phyloP scores from a whole-genome alignment of 1,140 invertebrate genomes.

The Dolichoris vasculosae region DNA sequence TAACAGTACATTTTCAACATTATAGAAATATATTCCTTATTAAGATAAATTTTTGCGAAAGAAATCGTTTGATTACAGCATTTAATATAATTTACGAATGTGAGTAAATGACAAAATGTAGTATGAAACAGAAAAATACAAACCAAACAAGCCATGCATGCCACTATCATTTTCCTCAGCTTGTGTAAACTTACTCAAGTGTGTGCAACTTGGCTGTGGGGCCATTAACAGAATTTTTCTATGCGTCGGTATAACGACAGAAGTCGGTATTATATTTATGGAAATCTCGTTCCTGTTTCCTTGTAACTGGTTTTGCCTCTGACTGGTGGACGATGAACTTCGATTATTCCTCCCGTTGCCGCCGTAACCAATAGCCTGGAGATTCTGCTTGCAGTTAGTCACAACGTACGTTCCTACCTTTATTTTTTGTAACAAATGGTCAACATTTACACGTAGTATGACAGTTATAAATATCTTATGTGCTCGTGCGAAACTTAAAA shows the following conservation, averaged over 20 bases:
- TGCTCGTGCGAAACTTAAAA: neutral
- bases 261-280: constrained; percentile 66
- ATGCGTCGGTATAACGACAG: constrained; percentile 61
- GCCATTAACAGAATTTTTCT: constrained; percentile 65
- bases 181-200: constrained; percentile 63
- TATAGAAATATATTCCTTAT: no score
- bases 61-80: no score
- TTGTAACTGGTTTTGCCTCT: constrained; percentile 37
- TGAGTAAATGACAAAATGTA: no score
- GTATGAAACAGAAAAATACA: no score
- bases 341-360: constrained; percentile 1
- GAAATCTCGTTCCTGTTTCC: constrained; percentile 64
- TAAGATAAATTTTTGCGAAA: no score
- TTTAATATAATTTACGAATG: no score
- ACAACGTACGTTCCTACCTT: constrained; percentile 65
- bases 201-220: constrained; percentile 60
- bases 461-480: neutral
- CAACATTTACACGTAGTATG: neutral
- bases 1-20: no score
- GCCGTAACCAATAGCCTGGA: constrained; percentile 54
- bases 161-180: neutral
- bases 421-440: constrained; percentile 15
- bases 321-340: neutral
- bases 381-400: constrained; percentile 64
- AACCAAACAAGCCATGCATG: neutral